These are phyloP conservation scores for Phalacrocorax brasilianus DNA, from an alignment of 2,113 vertebrate genomes.

Conservation along the genomic window DNA sequence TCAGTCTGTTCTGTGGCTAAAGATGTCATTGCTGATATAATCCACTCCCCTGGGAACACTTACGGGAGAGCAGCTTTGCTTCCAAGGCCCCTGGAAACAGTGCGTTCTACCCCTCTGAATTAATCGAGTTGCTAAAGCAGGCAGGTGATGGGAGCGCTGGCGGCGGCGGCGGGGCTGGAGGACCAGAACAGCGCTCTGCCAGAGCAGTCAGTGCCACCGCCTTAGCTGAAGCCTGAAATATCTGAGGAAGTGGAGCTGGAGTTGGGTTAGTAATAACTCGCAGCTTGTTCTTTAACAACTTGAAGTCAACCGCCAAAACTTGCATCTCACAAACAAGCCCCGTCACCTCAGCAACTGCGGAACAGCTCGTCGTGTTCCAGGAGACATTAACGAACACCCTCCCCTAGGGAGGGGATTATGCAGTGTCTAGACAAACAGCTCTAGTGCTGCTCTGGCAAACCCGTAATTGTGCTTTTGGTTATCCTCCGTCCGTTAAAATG, in stretches of 20 bases:
- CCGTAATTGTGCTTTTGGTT: background rate
- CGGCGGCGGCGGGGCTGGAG: background rate
- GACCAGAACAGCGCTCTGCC: background rate
- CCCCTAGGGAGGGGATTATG: background rate
- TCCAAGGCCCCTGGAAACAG: accelerated
- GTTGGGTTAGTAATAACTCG: accelerated
- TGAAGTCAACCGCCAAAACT: background rate
- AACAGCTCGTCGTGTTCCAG: background rate
- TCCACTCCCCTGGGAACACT: background rate
- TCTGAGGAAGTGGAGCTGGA: background rate
- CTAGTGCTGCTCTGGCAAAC: background rate
- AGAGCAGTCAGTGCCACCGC: accelerated
- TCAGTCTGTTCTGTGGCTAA: accelerated
- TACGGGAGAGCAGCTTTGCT: background rate
- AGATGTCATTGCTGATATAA: background rate
- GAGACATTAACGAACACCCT: background rate
- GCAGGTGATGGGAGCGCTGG: accelerated
- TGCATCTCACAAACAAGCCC: background rate
- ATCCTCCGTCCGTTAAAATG: background rate
- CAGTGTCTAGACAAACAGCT: background rate
- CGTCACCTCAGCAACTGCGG: background rate
- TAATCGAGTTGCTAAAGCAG: background rate
- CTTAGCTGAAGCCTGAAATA: background rate
- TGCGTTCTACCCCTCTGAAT: background rate
- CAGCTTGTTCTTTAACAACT: background rate